Evolutionary conservation across 2,888 invertebrate species (phyloP), one percentile per base, ranked within the genome.

Genomic region (Brenthis daphne): DNA sequence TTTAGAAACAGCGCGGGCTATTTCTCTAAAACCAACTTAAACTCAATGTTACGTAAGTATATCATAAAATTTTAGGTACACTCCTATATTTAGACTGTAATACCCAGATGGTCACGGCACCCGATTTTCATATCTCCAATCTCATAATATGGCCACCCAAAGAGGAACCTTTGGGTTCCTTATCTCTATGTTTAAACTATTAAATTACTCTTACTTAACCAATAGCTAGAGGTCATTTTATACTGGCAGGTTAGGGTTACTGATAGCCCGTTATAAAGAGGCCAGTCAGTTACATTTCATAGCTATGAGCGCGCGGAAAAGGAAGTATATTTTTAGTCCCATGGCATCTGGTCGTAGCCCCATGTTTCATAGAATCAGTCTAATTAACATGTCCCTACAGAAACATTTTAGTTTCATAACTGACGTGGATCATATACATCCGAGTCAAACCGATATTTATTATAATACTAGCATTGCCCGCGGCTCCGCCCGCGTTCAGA

Each of bases 281-380:
- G 81, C 80, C 85, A 84, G 84, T 77, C 77, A 80, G 82, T 86
- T 85, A 83, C 90, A 88, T 90, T 89, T 90, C 90, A 87, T 89
- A 91, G 91, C 87, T 91, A 91, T 91, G 88, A 83, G 81, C 85
- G 80, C 37, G 82, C 85, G 89, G 89, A 91, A 89, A 89, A 87
- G 92, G 91, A 92, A 90, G 92, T 90, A 78, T 91, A 91, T 92
- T 90, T 92, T 90, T 90, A 88, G 89, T 83, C 73, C 74, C 72
- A 83, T 78, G 86, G 90, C 92, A 92, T 92, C 92, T 92, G 92
- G 80, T 79, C 77, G 79, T 75, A 80, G 78, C 80, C 78, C 80
- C 82, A 76, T 75, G 83, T 82, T 91, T 89, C 90, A 89, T 82
- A 84, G 91, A 90, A 92, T 85, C 82, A 29, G 82, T 79, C 83